Evolutionary conservation across 2,888 invertebrate species (phyloP), one percentile per base, ranked within the genome.

Genomic region (Cataglyphis rosenhaueri): DNA sequence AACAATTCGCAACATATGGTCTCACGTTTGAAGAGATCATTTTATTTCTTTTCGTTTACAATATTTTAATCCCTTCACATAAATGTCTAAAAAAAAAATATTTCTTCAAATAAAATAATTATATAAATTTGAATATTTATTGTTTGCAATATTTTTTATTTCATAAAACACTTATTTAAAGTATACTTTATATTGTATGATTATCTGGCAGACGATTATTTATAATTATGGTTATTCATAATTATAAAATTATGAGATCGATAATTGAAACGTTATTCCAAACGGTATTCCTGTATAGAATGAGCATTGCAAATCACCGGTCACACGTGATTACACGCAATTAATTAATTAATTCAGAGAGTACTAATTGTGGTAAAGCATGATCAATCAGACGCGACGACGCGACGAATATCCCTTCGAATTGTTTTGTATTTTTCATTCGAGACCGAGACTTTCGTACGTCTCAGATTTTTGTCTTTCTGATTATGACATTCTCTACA

Each of bases 301-400:
- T 70, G 29, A 41, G 29, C 41, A 32, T 44, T 55, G 38, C 38
- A 52, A 38, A 76, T 76, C 32, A 32, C 10, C 10, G 29, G 29
- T 18, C 29, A 18, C n/a, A 32, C 18, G 10, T 48, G 29, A 29
- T 48, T 48, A 48, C 8, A 57, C 12, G 21, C 41, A 35, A 18
- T 25, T 44, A 71, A 59, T 25, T 44, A 71, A 59, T 71, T 59
- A 79, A 70, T 35, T 71, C 35, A 32, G 18, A 29, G 55, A 66
- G 41, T 76, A 70, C 70, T 41, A 44, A 71, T 32, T 44, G 44
- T 44, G 4, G 35, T 35, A 21, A 71, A 79, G 59, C 18, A 25
- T n/a, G 25, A n/a, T 44, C 32, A 21, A 18, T 57, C 41, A 38
- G 32, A 57, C 6, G 41, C 18, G 41, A 44, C 18, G 3, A 0